Conservation (phyloP, 2,888 invertebrate genomes). For the Pristionchus entomophagus region DNA sequence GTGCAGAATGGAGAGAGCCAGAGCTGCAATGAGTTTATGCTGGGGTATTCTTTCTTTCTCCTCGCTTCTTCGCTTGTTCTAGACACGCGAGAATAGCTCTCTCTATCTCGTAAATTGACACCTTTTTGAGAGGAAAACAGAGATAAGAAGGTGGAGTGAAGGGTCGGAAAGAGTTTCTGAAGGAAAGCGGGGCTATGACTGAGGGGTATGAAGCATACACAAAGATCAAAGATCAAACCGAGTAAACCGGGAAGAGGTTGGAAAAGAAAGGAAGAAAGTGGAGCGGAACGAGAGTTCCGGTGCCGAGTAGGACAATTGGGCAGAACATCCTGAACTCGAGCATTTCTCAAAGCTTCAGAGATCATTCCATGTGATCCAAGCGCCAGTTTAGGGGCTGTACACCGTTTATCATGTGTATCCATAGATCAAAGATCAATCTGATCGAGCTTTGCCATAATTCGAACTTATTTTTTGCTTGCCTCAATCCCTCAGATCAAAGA, state of each 20-base stretch:
- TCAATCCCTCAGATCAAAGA: no score
- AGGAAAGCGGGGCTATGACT: no score
- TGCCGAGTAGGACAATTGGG: no score
- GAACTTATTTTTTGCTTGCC: no score
- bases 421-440: no score
- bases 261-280: neutral
- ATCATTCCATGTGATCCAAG: neutral
- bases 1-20: neutral
- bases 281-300: neutral
- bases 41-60: no score
- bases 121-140: neutral
- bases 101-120: conserved; percentile 26
- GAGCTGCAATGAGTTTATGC: neutral
- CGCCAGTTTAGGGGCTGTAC: neutral
- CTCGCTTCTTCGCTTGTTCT: neutral
- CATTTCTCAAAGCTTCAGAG: neutral
- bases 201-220: no score
- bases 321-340: neutral
- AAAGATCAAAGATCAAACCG: no score
- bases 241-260: no score
- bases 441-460: no score
- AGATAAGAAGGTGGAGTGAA: neutral
- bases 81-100: neutral
- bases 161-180: neutral
- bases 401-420: no score